phyloP scores from a whole-genome alignment of 2,888 invertebrate genomes.

The Masnerella sp. region DNA sequence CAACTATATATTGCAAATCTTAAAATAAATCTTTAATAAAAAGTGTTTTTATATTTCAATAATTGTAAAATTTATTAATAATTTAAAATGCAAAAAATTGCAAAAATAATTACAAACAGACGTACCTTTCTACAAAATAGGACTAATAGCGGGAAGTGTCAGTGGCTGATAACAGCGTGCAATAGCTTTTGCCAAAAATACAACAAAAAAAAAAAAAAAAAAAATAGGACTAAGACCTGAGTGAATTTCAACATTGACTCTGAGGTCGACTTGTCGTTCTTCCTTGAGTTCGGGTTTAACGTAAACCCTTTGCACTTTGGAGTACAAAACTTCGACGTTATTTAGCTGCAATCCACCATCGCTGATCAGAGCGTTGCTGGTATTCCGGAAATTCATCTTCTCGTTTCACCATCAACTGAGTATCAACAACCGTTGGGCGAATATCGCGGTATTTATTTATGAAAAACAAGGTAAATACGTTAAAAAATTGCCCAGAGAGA shows the following conservation, averaged over 20 bases:
- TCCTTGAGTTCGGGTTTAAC: slow-evolving; percentile 75
- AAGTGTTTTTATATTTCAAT: too few relatives aligned
- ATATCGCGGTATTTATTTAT: neutral
- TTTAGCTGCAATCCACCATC: slow-evolving; percentile 74
- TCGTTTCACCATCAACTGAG: neutral
- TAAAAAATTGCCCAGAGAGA: neutral
- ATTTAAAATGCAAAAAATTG: too few relatives aligned
- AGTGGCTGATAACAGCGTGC: too few relatives aligned
- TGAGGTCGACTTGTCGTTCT: slow-evolving; percentile 74
- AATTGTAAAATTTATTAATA: too few relatives aligned
- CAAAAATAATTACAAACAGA: too few relatives aligned
- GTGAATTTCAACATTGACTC: slow-evolving; percentile 75
- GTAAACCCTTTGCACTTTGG: slow-evolving; percentile 74
- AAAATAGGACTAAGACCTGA: slow-evolving; percentile 74
- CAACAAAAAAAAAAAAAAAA: too few relatives aligned
- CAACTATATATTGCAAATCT: too few relatives aligned
- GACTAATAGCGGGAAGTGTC: too few relatives aligned
- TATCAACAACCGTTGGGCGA: slow-evolving; percentile 32
- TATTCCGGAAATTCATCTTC: slow-evolving; percentile 73
- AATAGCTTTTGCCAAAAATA: too few relatives aligned
- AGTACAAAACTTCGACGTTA: slow-evolving; percentile 75
- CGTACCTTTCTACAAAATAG: too few relatives aligned
- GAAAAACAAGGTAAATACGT: too few relatives aligned
- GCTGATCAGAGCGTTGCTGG: slow-evolving; percentile 64
- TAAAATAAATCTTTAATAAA: too few relatives aligned